These are phyloP conservation scores for Lepus europaeus DNA, from an alignment of 2,113 vertebrate species.

Conservation along the genomic window DNA sequence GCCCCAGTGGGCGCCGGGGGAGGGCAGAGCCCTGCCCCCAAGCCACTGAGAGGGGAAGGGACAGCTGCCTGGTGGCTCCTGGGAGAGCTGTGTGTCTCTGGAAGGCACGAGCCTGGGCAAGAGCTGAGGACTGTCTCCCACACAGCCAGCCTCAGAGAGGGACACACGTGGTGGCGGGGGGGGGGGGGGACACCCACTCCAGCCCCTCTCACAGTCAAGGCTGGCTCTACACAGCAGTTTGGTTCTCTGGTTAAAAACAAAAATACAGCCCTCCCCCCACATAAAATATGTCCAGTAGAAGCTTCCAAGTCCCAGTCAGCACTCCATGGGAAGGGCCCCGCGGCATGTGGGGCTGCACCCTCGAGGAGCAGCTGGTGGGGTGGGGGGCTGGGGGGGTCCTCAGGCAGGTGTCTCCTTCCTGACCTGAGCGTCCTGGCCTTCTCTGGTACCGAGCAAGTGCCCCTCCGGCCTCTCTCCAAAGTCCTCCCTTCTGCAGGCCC, in stretches of 20 bases:
- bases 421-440: not conserved
- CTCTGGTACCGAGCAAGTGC: not conserved
- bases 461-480: not conserved
- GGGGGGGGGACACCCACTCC: not conserved
- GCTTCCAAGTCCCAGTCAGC: not conserved
- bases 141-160: not conserved
- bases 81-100: not conserved
- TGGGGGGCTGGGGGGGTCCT: too few species aligned
- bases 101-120: not conserved
- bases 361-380: too few species aligned
- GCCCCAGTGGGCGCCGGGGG: not conserved
- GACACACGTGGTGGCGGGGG: not conserved
- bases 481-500: not conserved
- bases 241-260: conserved; percentile 55
- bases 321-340: fast-evolving
- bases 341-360: not conserved
- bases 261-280: not conserved
- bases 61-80: not conserved
- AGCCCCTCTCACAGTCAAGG: not conserved
- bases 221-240: conserved; percentile 23
- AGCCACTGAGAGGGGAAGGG: too few species aligned
- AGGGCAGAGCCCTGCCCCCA: too few species aligned
- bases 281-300: conserved; percentile 7
- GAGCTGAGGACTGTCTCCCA: not conserved
- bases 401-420: not conserved